Conservation (phyloP, 2,888 invertebrate genomes). For the Anagyrus pseudococci region DNA sequence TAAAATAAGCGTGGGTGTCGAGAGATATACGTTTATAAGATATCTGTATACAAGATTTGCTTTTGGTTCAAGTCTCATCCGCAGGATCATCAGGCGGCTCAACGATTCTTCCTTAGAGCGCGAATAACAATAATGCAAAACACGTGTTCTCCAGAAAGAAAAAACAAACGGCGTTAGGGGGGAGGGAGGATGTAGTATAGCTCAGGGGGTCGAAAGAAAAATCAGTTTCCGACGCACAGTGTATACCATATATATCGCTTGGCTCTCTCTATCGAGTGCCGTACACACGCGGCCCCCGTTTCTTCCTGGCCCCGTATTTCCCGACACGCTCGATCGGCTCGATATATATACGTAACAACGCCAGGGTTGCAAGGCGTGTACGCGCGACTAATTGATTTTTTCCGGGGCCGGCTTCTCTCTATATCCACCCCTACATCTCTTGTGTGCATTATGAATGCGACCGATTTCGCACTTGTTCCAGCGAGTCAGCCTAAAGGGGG, state of each 20-base stretch:
- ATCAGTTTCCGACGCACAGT: conserved; percentile 31
- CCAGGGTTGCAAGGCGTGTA: neutral
- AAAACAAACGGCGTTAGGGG: conserved; percentile 11
- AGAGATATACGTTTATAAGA: too few relatives aligned
- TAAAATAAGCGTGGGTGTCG: too few relatives aligned
- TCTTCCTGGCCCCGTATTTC: conserved; percentile 25
- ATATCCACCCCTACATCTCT: conserved; percentile 47
- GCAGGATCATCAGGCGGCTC: too few relatives aligned
- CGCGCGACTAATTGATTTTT: conserved; percentile 58
- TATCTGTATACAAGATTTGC: too few relatives aligned
- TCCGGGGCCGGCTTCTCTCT: conserved; percentile 25
- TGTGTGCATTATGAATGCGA: conserved; percentile 49
- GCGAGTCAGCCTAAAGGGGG: conserved; percentile 33
- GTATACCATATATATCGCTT: conserved; percentile 15
- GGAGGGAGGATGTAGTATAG: too few relatives aligned
- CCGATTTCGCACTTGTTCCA: conserved; percentile 61
- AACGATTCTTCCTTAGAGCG: too few relatives aligned
- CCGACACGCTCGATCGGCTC: conserved; percentile 32
- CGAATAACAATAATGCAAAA: neutral
- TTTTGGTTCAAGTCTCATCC: too few relatives aligned
- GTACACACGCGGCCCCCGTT: too few relatives aligned
- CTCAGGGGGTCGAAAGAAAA: conserved; percentile 18
- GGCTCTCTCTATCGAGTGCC: neutral
- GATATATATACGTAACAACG: conserved; percentile 18
- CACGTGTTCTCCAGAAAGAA: neutral